Evolutionary conservation across 2,888 invertebrate genomes (phyloP).

Genomic region (Eucriotettix oculatus): DNA sequence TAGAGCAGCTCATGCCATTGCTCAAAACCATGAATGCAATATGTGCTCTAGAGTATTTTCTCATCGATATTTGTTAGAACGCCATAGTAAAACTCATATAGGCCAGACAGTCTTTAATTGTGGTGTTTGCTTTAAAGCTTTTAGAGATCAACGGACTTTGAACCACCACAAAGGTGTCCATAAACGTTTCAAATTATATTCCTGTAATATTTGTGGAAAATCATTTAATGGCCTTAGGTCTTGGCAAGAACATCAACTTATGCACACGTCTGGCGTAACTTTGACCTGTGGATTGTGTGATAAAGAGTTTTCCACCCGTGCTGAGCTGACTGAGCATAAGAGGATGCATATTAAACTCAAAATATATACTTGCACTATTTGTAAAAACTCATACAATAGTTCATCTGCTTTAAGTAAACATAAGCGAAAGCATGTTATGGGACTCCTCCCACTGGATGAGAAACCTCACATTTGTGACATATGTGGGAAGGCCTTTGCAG

Average conservation of each 20-base stretch:
- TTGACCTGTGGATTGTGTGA: constrained; percentile 42
- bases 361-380: constrained; percentile 41
- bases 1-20: no score
- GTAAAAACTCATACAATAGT: constrained; percentile 42
- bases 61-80: neutral
- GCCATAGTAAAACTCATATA: neutral
- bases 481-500: constrained; percentile 43
- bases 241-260: constrained; percentile 6
- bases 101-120: neutral
- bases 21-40: neutral
- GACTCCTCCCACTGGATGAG: constrained; percentile 7
- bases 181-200: constrained; percentile 4
- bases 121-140: constrained; percentile 4
- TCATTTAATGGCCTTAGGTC: constrained; percentile 5
- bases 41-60: neutral
- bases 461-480: constrained; percentile 33
- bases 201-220: constrained; percentile 4
- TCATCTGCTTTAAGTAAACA: constrained; percentile 29
- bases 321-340: constrained; percentile 45
- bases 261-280: neutral
- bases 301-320: constrained; percentile 39
- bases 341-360: constrained; percentile 48
- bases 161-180: constrained; percentile 9
- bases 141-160: constrained; percentile 2
- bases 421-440: constrained; percentile 15